Conservation (phyloP, 2,888 invertebrate genomes). For the Drosophila lacicola region DNA sequence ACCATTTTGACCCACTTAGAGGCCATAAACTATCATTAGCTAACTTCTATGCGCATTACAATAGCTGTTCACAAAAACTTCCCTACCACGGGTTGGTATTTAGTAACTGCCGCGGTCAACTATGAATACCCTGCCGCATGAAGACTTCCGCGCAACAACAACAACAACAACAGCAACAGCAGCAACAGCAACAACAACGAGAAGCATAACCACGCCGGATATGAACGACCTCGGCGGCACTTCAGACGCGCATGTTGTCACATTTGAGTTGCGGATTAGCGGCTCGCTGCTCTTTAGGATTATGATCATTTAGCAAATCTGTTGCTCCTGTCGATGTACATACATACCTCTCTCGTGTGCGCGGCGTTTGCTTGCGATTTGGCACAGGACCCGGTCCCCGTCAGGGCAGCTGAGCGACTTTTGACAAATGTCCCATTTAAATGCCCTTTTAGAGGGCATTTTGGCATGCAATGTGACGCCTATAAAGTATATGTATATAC, state of each 20-base stretch:
- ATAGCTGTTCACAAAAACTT: constrained; percentile 30
- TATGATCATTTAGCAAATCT: constrained; percentile 85
- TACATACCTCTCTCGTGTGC: constrained; percentile 42
- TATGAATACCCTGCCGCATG: constrained; percentile 12
- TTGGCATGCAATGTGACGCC: neutral
- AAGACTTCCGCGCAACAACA: constrained; percentile 5
- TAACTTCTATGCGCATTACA: constrained; percentile 20
- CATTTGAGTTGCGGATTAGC: constrained; percentile 84
- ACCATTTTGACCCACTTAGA: constrained; percentile 72
- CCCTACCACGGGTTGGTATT: constrained; percentile 2
- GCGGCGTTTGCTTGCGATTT: constrained; percentile 36
- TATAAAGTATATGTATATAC: too few relatives aligned
- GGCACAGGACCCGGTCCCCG: constrained; percentile 1
- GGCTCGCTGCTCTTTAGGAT: constrained; percentile 79
- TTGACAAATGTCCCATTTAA: constrained; percentile 73
- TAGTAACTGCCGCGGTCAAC: constrained; percentile 13
- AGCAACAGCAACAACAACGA: neutral
- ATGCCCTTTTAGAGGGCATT: neutral
- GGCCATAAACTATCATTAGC: constrained; percentile 69
- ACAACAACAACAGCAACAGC: neutral
- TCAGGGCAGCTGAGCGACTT: constrained; percentile 44
- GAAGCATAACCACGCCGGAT: constrained; percentile 17
- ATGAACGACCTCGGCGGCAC: constrained; percentile 64
- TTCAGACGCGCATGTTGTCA: constrained; percentile 82
- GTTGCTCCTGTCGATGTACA: constrained; percentile 80